phyloP scores from a whole-genome alignment of 2,797 vertebrate genomes.

The Tolypeutes matacus region DNA sequence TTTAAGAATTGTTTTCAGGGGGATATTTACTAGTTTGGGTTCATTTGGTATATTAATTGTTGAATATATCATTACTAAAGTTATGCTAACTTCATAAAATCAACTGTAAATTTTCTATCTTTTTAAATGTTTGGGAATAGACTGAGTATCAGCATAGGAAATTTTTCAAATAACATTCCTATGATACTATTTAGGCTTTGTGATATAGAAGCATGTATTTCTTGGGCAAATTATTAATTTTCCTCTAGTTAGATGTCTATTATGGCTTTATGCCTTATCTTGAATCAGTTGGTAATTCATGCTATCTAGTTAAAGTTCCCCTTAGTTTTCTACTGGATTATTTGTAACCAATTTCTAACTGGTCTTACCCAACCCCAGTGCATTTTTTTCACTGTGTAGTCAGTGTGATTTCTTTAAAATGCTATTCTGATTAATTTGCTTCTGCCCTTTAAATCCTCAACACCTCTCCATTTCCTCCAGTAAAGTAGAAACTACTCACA shows the following conservation, averaged over 20 bases:
- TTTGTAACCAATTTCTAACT: conserved; percentile 18
- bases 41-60: background rate
- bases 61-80: background rate
- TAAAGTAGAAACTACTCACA: background rate
- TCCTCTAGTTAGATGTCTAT: conserved; percentile 10
- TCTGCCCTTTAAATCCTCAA: conserved; percentile 8
- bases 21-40: background rate
- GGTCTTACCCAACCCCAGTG: background rate
- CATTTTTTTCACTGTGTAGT: background rate
- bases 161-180: background rate
- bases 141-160: background rate
- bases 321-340: background rate
- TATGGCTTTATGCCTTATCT: background rate
- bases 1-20: background rate
- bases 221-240: background rate
- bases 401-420: background rate
- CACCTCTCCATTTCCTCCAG: conserved; percentile 28
- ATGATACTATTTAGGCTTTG: background rate
- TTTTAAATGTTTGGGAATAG: background rate
- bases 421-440: conserved; percentile 13
- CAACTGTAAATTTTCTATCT: background rate
- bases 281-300: background rate
- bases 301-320: background rate
- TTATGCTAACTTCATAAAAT: conserved; percentile 17
- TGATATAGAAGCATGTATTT: background rate